Base-by-base conservation (phyloP, 1,140 invertebrate genomes). In the Grapholita molesta region DNA sequence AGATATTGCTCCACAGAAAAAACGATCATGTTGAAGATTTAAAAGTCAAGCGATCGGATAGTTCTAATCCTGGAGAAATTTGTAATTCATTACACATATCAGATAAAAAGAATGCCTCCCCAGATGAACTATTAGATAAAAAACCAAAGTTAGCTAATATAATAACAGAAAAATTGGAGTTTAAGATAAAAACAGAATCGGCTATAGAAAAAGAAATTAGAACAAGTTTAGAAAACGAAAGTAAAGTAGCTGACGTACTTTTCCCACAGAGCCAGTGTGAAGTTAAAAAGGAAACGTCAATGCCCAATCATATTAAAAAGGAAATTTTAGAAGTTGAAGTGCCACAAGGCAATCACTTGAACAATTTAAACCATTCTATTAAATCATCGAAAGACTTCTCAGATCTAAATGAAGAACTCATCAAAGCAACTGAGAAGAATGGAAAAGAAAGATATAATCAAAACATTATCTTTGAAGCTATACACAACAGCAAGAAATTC, bases 391-490 rank as follows among this genome's bases (percentile, higher is more conserved):
- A 78, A 68, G 79, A 80, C 57, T 74, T 72, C 53, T 73, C 68
- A 23, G 79, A 86, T 55, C 11, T 71, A 21, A 71, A 30, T 65
- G 70, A 74, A 65, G 76, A 82, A 68, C 71, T 71, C 42, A 53
- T 74, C 7, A 74, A 74, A 72, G 52, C 38, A 21, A 70, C 35
- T 30, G 78, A 82, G 18, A 87, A 83, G 70, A 77, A 69, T 74
- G 72, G 72, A 25, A 84, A 78, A 64, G 84, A 86, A 65, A 83
- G 78, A 66, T 70, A 68, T 64, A 80, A 72, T 71, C 71, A 76
- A 64, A 80, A 72, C 70, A 67, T 67, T 5, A 66, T 71, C n/a
- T 70, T 74, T 61, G 70, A 70, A 57, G 67, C 65, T 52, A 72
- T 75, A 66, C 76, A 79, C 25, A 74, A 71, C 24, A 79, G 75